Base-by-base conservation (phyloP, 2,797 vertebrate species). In the Darevskia mixta region DNA sequence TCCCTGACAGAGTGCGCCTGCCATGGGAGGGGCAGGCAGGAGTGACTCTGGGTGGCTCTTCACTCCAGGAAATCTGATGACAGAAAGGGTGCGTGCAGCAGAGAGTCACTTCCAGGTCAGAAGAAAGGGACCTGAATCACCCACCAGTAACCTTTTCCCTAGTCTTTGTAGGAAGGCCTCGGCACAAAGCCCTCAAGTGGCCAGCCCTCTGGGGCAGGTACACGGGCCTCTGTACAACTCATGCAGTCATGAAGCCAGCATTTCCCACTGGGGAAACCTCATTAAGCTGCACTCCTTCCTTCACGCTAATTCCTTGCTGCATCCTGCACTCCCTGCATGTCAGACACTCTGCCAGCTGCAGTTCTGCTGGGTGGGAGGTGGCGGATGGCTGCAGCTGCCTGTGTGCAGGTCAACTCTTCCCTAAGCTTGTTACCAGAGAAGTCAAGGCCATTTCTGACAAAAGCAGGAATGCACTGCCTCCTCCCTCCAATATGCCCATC, bases 221-320 rank as follows among this genome's bases (percentile, higher is more conserved):
- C 38, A 2, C 0, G 0, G 4, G 8, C 18, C 6, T 18, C 45
- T 7, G 5, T 29, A 20, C 18, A 49, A 27, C 4, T 20, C 67
- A 73, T 10, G 45, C 82, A 55, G 45, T 45, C 41, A 20, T 6
- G 32, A 32, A n/a, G 67, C 15, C 67, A 25, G 67, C 82, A n/a
- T 49, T 71, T 83, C 66, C 64, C 81, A 71, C 15, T 2, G 81
- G 25, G 64, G 79, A 38, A 69, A 43, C 35, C 20, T 10, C 4
- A 27, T 17, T 8, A 27, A 55, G 32, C 11, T 17, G 13, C 35
- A 2, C 9, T 27, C 61, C 64, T 82, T 8, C 23, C 10, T 55
- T 55, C 18, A 8, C 38, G 13, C 23, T 13, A 3, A 80, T 64
- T 69, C 66, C 41, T 41, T 27, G 79, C 8, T 29, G 32, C 32